Percentiles rank a stretch among this genome's conserved stretches.
Evolutionary conservation across 2,113 vertebrate species (phyloP).

Genomic region (Procavia capensis): DNA sequence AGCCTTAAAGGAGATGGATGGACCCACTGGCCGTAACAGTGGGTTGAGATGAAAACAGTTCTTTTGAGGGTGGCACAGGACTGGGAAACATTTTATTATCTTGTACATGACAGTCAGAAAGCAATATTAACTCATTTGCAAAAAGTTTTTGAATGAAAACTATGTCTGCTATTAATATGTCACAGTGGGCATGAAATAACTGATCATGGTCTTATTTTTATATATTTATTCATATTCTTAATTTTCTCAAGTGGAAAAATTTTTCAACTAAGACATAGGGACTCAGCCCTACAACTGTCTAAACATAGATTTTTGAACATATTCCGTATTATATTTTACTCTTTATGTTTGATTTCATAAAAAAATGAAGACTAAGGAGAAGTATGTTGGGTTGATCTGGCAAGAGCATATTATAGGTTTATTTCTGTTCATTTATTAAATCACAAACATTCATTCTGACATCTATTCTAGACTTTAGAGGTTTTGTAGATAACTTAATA

Average conservation of each 20-base stretch:
- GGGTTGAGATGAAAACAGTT: too few species aligned
- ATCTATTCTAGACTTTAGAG: neutral
- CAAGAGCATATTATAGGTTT: neutral
- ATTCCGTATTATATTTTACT: neutral
- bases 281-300: too few species aligned
- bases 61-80: too few species aligned
- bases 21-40: too few species aligned
- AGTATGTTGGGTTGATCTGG: neutral
- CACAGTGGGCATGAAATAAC: neutral
- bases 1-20: too few species aligned
- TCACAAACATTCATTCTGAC: neutral
- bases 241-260: neutral
- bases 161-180: neutral
- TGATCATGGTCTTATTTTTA: neutral
- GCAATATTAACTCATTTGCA: neutral
- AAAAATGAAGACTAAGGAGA: neutral
- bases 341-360: neutral
- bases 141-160: neutral
- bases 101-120: neutral
- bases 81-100: too few species aligned
- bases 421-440: neutral
- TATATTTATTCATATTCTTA: neutral
- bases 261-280: too few species aligned
- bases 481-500: neutral
- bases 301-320: neutral